phyloP scores from a whole-genome alignment of 2,888 invertebrate species.

The Busseola fusca region DNA sequence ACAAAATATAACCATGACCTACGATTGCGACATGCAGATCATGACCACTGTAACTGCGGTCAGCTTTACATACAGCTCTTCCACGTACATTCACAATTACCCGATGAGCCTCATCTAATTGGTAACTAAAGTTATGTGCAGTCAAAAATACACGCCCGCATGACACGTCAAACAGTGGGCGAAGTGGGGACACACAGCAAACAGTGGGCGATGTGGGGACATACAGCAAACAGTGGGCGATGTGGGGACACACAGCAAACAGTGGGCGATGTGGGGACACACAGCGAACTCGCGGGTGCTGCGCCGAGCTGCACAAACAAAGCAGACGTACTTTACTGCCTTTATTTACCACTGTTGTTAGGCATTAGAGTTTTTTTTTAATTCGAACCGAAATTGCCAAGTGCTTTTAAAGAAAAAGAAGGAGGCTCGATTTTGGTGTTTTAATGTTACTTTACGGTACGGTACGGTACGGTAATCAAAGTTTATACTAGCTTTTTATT shows the following conservation, averaged over 20 bases:
- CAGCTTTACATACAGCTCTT: neutral
- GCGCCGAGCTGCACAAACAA: conserved; percentile 25
- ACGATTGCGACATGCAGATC: neutral
- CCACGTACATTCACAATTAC: conserved; percentile 3
- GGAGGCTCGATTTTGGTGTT: neutral
- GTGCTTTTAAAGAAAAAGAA: neutral
- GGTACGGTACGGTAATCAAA: neutral
- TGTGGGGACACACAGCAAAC: conserved; percentile 12
- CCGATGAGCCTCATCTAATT: conserved; percentile 12
- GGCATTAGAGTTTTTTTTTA: conserved; percentile 4
- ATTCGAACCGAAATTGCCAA: neutral
- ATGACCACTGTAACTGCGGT: neutral
- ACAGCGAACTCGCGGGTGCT: conserved; percentile 23
- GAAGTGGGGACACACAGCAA: conserved; percentile 10
- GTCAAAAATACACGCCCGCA: conserved; percentile 50
- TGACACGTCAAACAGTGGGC: conserved; percentile 16
- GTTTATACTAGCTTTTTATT: neutral
- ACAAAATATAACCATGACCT: neutral
- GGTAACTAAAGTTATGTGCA: conserved; percentile 19
- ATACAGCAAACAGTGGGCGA: conserved; percentile 28
- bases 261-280: neutral
- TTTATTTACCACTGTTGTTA: conserved; percentile 22
- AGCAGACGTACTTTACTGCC: neutral
- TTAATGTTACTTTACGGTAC: neutral
- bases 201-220: conserved; percentile 1